Conservation (phyloP, 2,113 vertebrate species). For the Brachirus orientalis region DNA sequence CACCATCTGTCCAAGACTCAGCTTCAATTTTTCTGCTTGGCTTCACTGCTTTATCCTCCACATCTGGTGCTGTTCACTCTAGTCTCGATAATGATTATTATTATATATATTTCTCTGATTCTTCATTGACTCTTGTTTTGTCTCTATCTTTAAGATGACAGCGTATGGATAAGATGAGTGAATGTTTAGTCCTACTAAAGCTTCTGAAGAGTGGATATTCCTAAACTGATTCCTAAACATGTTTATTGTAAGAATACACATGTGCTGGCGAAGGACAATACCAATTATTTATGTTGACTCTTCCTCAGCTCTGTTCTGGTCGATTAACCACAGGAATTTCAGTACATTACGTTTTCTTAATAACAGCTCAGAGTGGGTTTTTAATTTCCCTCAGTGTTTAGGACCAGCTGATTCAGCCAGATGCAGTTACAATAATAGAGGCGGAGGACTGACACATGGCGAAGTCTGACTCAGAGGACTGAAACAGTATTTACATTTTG, state of each 20-base stretch:
- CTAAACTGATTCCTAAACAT: slow-evolving; percentile 9
- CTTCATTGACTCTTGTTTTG: not conserved
- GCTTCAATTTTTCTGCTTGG: too few species aligned
- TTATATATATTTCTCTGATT: too few species aligned
- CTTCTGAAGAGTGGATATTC: not conserved
- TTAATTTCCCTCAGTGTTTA: slow-evolving; percentile 15
- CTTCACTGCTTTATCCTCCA: too few species aligned
- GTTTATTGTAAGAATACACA: slow-evolving; percentile 3
- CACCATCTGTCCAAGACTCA: too few species aligned
- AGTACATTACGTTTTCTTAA: slow-evolving; percentile 14
- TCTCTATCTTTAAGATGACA: too few species aligned
- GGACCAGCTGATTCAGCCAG: slow-evolving; percentile 13
- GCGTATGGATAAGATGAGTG: slow-evolving; percentile 32
- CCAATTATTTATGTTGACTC: not conserved
- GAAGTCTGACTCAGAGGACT: slow-evolving; percentile 24
- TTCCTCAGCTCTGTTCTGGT: slow-evolving; percentile 11
- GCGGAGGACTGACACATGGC: slow-evolving; percentile 15
- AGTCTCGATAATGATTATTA: too few species aligned
- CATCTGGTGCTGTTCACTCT: too few species aligned
- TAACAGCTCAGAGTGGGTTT: slow-evolving; percentile 21
- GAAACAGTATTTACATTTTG: slow-evolving; percentile 47
- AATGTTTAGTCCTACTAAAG: slow-evolving; percentile 20
- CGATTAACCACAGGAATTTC: slow-evolving; percentile 25
- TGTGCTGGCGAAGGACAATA: slow-evolving; percentile 8
- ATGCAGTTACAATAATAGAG: slow-evolving; percentile 1